Conservation (phyloP, 2,113 vertebrate genomes). For the Haemorhous mexicanus region DNA sequence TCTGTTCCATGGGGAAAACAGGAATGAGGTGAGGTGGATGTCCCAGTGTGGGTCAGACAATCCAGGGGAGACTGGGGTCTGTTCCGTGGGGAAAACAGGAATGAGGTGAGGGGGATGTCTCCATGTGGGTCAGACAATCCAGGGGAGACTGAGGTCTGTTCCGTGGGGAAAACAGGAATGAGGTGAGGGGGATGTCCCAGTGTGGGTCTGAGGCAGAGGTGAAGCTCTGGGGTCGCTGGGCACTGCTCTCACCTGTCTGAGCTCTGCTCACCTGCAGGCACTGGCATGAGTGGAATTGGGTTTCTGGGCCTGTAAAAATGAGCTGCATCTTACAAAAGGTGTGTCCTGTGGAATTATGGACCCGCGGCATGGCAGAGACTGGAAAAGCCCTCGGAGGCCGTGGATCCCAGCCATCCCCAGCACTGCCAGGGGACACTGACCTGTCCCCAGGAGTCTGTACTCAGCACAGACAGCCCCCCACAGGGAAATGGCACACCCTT, state of each 20-base stretch:
- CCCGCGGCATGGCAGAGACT: not conserved
- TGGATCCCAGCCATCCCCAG: not conserved
- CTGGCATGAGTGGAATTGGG: not conserved
- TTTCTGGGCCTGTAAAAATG: not conserved
- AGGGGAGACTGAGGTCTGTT: not conserved
- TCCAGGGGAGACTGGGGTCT: not conserved
- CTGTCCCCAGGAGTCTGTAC: not conserved
- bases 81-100: not conserved
- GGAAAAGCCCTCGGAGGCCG: not conserved
- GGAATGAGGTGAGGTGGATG: not conserved
- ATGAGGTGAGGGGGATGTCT: not conserved
- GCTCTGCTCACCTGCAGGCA: not conserved
- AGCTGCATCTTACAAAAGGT: not conserved
- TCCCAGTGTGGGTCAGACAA: no score
- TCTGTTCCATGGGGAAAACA: not conserved
- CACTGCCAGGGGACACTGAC: not conserved
- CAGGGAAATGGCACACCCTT: not conserved
- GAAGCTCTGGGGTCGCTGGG: not conserved
- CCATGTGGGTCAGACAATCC: no score
- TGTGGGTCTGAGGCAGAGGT: fast-evolving
- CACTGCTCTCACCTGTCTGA: not conserved
- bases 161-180: no score
- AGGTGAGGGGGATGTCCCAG: not conserved
- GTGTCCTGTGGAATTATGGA: no score
- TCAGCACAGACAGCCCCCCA: not conserved